A percentile compares a stretch with the other conserved stretches of the same genome.
Conservation (phyloP, 1,140 invertebrate genomes). For the Adelges cooleyi region DNA sequence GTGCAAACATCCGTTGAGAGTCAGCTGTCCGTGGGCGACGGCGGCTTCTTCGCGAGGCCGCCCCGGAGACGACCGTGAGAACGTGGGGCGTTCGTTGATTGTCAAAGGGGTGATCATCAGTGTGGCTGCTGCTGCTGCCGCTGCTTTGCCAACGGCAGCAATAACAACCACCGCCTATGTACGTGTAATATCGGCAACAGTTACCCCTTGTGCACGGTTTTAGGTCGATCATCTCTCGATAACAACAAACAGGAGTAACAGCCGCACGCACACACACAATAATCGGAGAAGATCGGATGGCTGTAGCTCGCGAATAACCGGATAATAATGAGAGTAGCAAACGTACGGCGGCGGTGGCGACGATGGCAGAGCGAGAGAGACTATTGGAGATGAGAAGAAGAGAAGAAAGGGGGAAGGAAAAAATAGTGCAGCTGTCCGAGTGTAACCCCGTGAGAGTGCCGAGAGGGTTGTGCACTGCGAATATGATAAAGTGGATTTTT, state of each 20-base stretch:
- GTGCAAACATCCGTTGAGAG: conserved; percentile 26
- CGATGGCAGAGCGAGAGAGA: background rate
- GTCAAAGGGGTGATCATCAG: conserved; percentile 19
- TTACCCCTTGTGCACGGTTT: too few relatives aligned
- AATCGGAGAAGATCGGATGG: background rate
- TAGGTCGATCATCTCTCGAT: too few relatives aligned
- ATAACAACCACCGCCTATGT: background rate
- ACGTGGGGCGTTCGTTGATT: conserved; percentile 16
- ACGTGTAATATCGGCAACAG: too few relatives aligned
- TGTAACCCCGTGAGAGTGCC: background rate
- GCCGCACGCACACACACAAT: too few relatives aligned
- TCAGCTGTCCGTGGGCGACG: conserved; percentile 18
- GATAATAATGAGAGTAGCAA: too few relatives aligned
- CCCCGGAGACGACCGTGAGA: conserved; percentile 16
- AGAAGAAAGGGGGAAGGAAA: background rate
- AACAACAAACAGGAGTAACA: background rate
- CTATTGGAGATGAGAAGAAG: background rate
- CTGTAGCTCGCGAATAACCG: too few relatives aligned
- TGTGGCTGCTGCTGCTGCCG: background rate
- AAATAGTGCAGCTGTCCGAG: conserved; percentile 16
- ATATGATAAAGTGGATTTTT: conserved; percentile 26
- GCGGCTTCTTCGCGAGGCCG: background rate
- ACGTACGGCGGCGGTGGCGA: too few relatives aligned
- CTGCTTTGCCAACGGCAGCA: background rate
- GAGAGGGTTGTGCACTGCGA: conserved; percentile 13